Evolutionary conservation across 2,797 vertebrate genomes (phyloP).

Genomic region (Thamnophis elegans): DNA sequence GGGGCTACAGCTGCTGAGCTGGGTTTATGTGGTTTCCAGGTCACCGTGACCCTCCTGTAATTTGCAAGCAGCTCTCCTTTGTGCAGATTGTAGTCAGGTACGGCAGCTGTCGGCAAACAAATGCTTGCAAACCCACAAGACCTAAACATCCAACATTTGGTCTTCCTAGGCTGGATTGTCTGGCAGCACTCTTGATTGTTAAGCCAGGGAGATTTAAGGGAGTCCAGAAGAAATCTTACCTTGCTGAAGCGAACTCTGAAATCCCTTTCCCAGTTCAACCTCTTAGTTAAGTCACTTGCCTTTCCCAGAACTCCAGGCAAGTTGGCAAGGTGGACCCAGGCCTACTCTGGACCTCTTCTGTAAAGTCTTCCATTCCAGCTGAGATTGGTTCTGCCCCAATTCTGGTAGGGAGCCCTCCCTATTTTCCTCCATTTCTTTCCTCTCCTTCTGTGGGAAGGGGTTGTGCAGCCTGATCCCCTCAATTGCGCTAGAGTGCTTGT

Average conservation of each 20-base stretch:
- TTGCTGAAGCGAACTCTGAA: background rate
- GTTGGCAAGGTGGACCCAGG: background rate
- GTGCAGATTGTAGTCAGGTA: background rate
- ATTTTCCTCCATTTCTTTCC: background rate
- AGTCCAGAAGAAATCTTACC: background rate
- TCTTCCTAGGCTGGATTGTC: background rate
- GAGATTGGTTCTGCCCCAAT: background rate
- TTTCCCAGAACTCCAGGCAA: background rate
- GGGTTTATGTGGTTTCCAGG: background rate
- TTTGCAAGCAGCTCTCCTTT: background rate
- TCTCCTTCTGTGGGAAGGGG: background rate
- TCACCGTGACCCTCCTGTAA: constrained; percentile 12
- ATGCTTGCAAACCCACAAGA: background rate
- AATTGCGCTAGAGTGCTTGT: background rate
- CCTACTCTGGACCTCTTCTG: background rate
- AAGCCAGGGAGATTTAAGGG: background rate
- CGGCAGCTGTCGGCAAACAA: background rate
- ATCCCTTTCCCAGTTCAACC: background rate
- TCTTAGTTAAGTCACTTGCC: background rate
- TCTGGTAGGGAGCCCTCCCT: background rate
- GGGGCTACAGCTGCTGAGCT: background rate
- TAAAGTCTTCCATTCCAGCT: background rate
- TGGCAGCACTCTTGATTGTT: background rate
- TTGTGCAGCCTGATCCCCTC: background rate
- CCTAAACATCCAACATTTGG: background rate